phyloP scores from a whole-genome alignment of 2,113 vertebrate species.

The Pongo pygmaeus region DNA sequence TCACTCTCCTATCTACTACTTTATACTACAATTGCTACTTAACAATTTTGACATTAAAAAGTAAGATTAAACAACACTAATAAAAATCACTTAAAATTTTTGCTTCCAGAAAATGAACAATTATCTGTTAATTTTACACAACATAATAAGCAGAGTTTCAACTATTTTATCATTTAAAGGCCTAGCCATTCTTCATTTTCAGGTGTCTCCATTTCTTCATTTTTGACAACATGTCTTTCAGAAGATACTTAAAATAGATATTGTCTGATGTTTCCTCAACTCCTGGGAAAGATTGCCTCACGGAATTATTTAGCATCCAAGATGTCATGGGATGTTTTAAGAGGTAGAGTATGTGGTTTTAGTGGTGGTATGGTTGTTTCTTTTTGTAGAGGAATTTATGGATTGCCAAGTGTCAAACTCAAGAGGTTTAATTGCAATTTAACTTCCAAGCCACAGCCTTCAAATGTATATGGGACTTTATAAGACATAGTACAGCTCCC shows the following conservation, averaged over 20 bases:
- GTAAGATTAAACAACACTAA: neutral
- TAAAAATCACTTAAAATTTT: neutral
- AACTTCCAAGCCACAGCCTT: neutral
- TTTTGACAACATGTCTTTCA: neutral
- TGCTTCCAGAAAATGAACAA: neutral
- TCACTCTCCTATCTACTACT: neutral
- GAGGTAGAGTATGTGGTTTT: neutral
- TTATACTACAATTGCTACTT: neutral
- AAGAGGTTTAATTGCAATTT: slow-evolving; percentile 23
- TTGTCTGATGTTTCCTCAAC: neutral
- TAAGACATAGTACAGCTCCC: neutral
- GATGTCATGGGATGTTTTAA: neutral
- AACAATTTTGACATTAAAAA: neutral
- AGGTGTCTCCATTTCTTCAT: neutral
- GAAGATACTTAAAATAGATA: neutral
- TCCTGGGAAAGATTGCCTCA: neutral
- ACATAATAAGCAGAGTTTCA: neutral
- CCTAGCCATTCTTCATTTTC: neutral
- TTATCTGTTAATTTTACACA: neutral
- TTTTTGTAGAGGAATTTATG: neutral
- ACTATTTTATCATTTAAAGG: neutral
- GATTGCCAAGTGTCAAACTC: neutral
- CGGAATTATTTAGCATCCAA: neutral
- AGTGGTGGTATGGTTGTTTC: neutral
- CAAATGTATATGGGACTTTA: neutral